Evolutionary conservation across 2,113 vertebrate genomes (phyloP), one percentile per base, ranked within the genome.

Genomic region (Plecotus auritus): DNA sequence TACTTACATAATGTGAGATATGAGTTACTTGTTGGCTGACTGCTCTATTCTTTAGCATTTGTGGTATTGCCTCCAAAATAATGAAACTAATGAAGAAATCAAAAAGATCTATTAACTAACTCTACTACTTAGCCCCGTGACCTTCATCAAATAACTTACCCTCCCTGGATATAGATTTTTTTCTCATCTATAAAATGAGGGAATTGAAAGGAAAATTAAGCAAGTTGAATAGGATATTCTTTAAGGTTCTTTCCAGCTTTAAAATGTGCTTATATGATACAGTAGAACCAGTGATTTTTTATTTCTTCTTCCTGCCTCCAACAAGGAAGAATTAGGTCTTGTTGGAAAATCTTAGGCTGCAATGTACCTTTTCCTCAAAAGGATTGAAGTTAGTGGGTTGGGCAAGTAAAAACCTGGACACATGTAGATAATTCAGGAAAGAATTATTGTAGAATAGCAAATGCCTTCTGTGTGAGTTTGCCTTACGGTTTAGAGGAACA

Each of bases 201-300:
- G 23, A 94, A 45, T 69, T 93, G 56, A 90, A 89, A 86, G 64
- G 45, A 89, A 94, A 82, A 85, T 61, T 77, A 59, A 76, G 23
- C 49, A 78, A 37, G 49, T 64, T 82, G 56, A 76, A 87, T 16
- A 90, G 64, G 70, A 74, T 83, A 80, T 70, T 86, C 16, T 70
- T 92, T 72, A 89, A 81, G 59, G 32, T 92, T 80, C 85, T 96
- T 96, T 90, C 49, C 42, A 85, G 23, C 56, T 90, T 74, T 88
- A 70, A 76, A 92, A 49, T 85, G 11, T 85, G 35, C 49, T 64
- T 94, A 40, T 81, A 20, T 91, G 40, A 54, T 67, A 23, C 6
- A 88, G 18, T 95, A 81, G 69, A 37, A 85, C 16, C 26, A 74
- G 17, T 85, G 26, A 83, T 32, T 30, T 84, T 85, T 80, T 64